Evolutionary conservation across 2,888 invertebrate genomes (phyloP), one percentile per base, ranked within the genome.

Genomic region (Lasioglossum lativentre): DNA sequence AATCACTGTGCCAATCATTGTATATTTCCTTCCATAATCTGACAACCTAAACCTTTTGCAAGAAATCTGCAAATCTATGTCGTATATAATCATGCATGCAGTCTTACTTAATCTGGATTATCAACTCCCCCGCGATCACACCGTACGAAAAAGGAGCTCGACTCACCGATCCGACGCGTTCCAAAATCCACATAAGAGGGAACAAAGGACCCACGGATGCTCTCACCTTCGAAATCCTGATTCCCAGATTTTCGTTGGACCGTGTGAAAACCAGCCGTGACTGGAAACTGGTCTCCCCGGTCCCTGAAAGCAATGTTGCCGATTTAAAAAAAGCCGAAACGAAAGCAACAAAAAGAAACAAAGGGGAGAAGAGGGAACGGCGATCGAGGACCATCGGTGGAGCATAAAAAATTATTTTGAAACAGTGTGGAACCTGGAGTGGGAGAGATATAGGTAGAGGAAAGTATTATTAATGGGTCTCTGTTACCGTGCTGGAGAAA

Each of bases 221-320:
- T 27, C 63, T 34, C 63, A 30, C 30, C 63, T 63, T 34, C 30
- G 27, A 78, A 56, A 56, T 56, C 56, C n/a, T 56, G 70, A 66
- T 42, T 56, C 75, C 4, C 34, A 68, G 30, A 4, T 83, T 76
- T 6, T 59, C 71, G 75, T 30, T 71, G 56, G 75, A 75, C 74
- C 27, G 27, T 27, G 78, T 63, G 68, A 83, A 80, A 89, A 85
- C 78, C 79, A 78, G 63, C 66, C 59, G 38, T 30, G 30, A 30
- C 16, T 30, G 70, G 42, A 87, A 90, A 90, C 90, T 81, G 87
- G 88, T 88, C 85, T 12, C 76, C 63, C 63, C 30, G 30, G 63
- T 68, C 34, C 38, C 34, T 16, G 38, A 68, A 30, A 63, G 63
- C 30, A 63, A 30, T 63, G 63, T 38, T 38, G 68, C 23, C 6